Base-by-base conservation (phyloP, 2,888 invertebrate genomes). In the Abrostola triplasia region DNA sequence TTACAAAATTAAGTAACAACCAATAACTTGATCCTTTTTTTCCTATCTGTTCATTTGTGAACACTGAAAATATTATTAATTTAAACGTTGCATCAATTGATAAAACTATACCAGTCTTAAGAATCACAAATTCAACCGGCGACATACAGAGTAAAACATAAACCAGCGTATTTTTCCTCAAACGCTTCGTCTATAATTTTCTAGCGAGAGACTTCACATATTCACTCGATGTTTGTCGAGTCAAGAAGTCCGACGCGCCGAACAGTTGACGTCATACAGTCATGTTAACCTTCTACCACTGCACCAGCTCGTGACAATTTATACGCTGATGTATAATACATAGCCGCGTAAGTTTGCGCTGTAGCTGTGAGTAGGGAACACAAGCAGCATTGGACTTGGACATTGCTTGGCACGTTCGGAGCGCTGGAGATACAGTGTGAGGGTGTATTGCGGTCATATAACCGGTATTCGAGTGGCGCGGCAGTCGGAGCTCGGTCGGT, bases 361-460 rank as follows among this genome's bases (percentile, higher is more conserved):
- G 67, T 61, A 60, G 67, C 55, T 63, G 47, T 66, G 64, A 66
- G 68, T 64, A 40, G 70, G 61, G 61, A 81, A 73, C 77, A 44
- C 61, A 80, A 74, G 82, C 77, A 80, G 92, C 87, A 82, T 84
- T 93, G 93, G 87, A 90, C 71, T 69, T 58, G 65, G 76, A 79
- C 60, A 73, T 77, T 74, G 73, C 74, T 77, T 79, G 69, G 73
- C 73, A 70, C 70, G 75, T 68, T 79, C 79, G 82, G 73, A 79
- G 79, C 75, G 78, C 80, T 79, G 83, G 76, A 82, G 83, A 79
- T 82, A 77, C 83, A 78, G 73, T 85, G 88, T 89, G 85, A 85
- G 86, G 91, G 91, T 87, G 88, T 92, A 93, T 92, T 92, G 93
- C 93, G 93, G 94, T 93, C 93, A 92, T 91, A 93, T 93, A 94